phyloP scores from a whole-genome alignment of 64 coral and sea anemone species.

The Montipora foliosa region DNA sequence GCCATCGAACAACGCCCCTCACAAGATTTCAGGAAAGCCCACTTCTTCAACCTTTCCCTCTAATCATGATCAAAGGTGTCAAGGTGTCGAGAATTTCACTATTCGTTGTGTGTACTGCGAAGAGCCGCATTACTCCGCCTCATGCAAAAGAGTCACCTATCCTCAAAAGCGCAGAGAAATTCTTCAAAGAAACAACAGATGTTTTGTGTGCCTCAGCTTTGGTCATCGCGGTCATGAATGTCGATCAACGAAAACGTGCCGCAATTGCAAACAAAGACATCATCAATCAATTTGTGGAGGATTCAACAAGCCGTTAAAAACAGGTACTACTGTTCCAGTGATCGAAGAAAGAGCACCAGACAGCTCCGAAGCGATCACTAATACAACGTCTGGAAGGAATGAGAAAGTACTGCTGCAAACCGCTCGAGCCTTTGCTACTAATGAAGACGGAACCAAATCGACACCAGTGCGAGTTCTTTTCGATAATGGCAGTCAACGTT shows the following conservation, averaged over 20 bases:
- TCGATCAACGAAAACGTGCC: conserved; percentile 5
- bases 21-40: neutral
- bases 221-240: neutral
- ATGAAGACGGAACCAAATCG: conserved; percentile 41
- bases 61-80: neutral
- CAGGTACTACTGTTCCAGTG: neutral
- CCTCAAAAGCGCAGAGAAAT: neutral
- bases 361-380: too few species aligned
- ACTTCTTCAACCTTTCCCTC: neutral
- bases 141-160: neutral
- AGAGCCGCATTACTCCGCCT: conserved; percentile 3
- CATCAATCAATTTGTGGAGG: neutral
- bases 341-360: too few species aligned
- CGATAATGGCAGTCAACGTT: conserved; percentile 58
- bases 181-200: neutral
- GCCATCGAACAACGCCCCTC: neutral
- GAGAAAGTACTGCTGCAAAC: conserved; percentile 50
- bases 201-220: neutral
- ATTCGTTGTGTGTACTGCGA: neutral
- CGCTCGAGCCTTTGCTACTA: conserved; percentile 30
- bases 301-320: neutral
- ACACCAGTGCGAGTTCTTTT: conserved; percentile 36
- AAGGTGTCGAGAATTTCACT: neutral
- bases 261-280: neutral
- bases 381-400: neutral